Base-by-base conservation (phyloP, 2,888 invertebrate species). In the Dolichopus griseipennis region DNA sequence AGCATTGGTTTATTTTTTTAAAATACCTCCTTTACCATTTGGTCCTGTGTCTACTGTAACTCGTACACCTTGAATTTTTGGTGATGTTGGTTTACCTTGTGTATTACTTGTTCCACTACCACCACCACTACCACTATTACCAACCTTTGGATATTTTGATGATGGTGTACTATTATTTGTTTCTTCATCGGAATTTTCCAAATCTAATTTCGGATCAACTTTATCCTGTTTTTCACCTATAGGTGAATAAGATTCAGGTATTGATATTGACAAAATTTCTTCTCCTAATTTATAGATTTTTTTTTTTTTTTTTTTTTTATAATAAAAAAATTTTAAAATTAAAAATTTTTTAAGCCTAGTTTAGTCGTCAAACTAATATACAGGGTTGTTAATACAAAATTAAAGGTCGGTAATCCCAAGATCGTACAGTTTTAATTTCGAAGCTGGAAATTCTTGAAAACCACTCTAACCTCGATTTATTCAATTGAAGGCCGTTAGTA, bases 1-100 rank as follows among this genome's bases (percentile, higher is more conserved):
- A 37, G 37, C 6, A 37, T n/a, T n/a, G n/a, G n/a, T n/a, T n/a
- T n/a, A n/a, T n/a, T 72, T 73, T 73, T 73, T 71, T 72, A 81
- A 80, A 80, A 76, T 79, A 77, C 62, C 79, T 76, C 69, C 64
- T 66, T 65, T 76, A 77, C 69, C 78, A 78, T 34, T 76, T 75
- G 73, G 77, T 27, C 81, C 78, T 20, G 82, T 81, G 71, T 82
- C 82, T 67, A 82, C 81, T 15, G 82, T 81, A 20, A 82, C 81
- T 61, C 82, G 78, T 65, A 82, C 79, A 34, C 82, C 82, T 70
- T 82, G 81, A 71, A 82, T 81, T 75, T 79, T 81, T 9, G 82
- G 81, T 37, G 80, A 77, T 63, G 70, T 69, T 71, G 76, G 76
- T 62, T 75, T 73, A 52, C 71, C 71, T 41, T 66, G 71, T 37